Evolutionary conservation across 2,888 invertebrate genomes (phyloP), one percentile per base, ranked within the genome.

Genomic region (Oscheius sp.): DNA sequence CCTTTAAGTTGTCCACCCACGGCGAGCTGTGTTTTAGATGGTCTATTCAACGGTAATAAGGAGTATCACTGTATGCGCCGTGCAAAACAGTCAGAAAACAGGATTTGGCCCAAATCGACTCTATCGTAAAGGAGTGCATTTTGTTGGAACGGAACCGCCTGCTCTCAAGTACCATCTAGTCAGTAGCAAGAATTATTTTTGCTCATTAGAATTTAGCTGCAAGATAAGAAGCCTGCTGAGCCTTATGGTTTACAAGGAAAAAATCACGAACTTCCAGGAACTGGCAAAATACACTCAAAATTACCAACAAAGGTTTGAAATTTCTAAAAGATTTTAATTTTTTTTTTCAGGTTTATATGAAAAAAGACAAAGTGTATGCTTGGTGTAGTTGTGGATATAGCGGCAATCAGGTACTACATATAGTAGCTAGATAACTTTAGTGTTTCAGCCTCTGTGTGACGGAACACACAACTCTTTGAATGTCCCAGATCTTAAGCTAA

Each of bases 331-430:
- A 35, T 35, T 6, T 9, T 6, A 6, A 25, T 45, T 49, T 68
- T 13, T 18, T 5, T 53, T 55, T 80, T 45, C 64, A 81, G 76
- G 82, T 84, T 5, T 77, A 75, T 46, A 79, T 88, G 80, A 85
- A 93, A 88, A 90, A 91, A 87, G 93, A 92, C 46, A 94, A 94
- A 89, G 91, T 90, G 0, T 96, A 96, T 89, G 89, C 91, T 35
- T 99, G 97, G 96, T 99, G 98, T 89, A 90, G 94, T 0, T 99
- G 98, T 90, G 99, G 99, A 0, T 92, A 93, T 80, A 96, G 96
- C 76, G 93, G 94, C 88, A 92, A 90, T 27, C 96, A 92, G 90
- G 92, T 92, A 25, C 9, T 63, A 12, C 25, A 63, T n/a, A 0
- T 58, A n/a, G n/a, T n/a, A n/a, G n/a, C n/a, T n/a, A n/a, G n/a